Evolutionary conservation across 2,797 vertebrate genomes (phyloP).

Genomic region (Anguilla anguilla): DNA sequence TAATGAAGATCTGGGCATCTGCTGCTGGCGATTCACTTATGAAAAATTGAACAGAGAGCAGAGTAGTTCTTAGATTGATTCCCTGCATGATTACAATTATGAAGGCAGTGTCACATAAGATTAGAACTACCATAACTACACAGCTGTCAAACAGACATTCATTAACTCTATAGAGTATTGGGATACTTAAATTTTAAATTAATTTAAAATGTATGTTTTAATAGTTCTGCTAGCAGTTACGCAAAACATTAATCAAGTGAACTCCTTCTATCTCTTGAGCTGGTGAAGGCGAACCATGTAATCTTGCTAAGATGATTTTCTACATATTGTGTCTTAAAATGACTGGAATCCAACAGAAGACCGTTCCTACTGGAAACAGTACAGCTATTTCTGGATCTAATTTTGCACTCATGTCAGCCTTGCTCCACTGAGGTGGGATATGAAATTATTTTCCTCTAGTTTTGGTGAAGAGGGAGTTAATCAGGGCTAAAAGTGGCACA

Average conservation of each 20-base stretch:
- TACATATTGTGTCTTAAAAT: background rate
- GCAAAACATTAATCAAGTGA: background rate
- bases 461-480: background rate
- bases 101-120: background rate
- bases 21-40: background rate
- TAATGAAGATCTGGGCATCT: conserved; percentile 7
- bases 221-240: background rate
- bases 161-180: background rate
- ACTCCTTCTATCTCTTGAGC: background rate
- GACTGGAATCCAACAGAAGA: background rate
- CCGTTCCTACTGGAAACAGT: background rate
- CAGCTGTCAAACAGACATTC: background rate
- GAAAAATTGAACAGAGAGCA: conserved; percentile 4
- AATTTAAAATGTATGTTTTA: conserved; percentile 2
- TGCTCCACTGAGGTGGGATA: background rate
- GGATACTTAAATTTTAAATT: background rate
- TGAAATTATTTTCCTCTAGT: background rate
- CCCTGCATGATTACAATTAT: background rate
- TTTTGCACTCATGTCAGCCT: background rate
- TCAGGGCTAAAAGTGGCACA: background rate
- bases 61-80: background rate
- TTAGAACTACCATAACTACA: background rate
- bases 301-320: background rate
- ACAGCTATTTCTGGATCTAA: background rate
- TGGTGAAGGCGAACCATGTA: background rate